Base-by-base conservation (phyloP, 2,113 vertebrate species). In the Hippocampus mohnikei region DNA sequence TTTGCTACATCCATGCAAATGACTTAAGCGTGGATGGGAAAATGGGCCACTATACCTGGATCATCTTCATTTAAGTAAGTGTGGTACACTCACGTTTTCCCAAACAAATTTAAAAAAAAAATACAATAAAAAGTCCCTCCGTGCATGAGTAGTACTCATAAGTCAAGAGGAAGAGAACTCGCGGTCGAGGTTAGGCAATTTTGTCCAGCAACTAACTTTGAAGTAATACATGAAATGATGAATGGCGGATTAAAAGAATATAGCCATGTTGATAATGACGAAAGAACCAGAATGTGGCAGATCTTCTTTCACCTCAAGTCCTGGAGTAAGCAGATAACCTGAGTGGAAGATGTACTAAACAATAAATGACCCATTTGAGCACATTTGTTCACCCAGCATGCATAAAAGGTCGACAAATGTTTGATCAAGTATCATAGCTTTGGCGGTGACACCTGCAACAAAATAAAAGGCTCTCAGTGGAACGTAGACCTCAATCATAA, bases 371-470 rank as follows among this genome's bases (percentile, higher is more conserved):
- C 20, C 40, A 21, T 61, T 33, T 61, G 33, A 61, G 40, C 7
- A 20, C 59, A 40, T 61, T 40, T 21, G 56, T 40, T 62, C 60
- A 21, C 29, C 60, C 16, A 62, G 33, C 18, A 40, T 62, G 60
- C 60, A 21, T 62, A 62, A 62, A 62, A 62, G 60, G 29, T 20
- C 33, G 9, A n/a, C 60, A 21, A 62, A 40, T 62, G 60, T 62
- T 62, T 62, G 33, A 62, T 62, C 3, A 40, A 62, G 60, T 62
- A 40, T 18, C 18, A 40, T 1, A 4, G 3, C 33, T 61, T 21
- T 0, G 59, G 29, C 33, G 27, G 0, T 61, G 60, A 40, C 60
- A 62, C 33, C 29, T n/a, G 60, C 60, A 62, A 37, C 60, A 62
- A 62, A 29, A 15, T 60, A 20, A 60, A 37, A 60, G 29, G 29